Evolutionary conservation across 1,140 invertebrate genomes (phyloP).

Genomic region (Parasteatoda tepidariorum): DNA sequence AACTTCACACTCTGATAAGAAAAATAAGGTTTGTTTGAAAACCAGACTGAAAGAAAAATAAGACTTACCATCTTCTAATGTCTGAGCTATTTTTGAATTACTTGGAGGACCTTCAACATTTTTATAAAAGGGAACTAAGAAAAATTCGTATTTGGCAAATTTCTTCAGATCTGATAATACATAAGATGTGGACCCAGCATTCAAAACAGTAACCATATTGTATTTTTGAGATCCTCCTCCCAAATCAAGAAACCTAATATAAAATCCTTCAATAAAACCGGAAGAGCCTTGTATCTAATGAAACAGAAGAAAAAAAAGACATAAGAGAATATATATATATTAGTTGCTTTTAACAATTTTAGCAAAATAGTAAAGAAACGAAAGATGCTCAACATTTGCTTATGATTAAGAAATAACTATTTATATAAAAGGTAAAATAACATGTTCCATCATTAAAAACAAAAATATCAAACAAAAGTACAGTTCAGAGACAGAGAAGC

Average conservation of each 20-base stretch:
- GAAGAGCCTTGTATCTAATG: conserved; percentile 66
- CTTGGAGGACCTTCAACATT: conserved; percentile 83
- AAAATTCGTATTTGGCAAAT: conserved; percentile 88
- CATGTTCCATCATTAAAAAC: no score
- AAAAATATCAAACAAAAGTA: no score
- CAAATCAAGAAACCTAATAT: conserved; percentile 89
- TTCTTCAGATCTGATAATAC: conserved; percentile 81
- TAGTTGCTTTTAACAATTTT: no score
- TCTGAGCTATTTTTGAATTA: conserved; percentile 69
- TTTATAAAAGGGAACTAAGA: conserved; percentile 87
- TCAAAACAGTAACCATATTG: conserved; percentile 73
- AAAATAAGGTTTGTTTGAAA: no score
- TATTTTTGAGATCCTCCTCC: conserved; percentile 72
- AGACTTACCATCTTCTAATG: conserved; percentile 69
- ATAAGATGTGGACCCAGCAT: conserved; percentile 70
- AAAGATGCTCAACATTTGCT: no score
- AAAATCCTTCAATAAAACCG: conserved; percentile 83
- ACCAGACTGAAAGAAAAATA: no score
- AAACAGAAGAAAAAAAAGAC: conserved; percentile 5
- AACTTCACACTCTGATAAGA: no score
- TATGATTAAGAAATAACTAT: no score
- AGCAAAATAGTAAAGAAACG: no score
- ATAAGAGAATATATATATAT: no score
- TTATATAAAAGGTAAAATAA: no score
- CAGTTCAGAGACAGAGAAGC: no score